Evolutionary conservation across 2,797 vertebrate species (phyloP).

Genomic region (Astyanax mexicanus): DNA sequence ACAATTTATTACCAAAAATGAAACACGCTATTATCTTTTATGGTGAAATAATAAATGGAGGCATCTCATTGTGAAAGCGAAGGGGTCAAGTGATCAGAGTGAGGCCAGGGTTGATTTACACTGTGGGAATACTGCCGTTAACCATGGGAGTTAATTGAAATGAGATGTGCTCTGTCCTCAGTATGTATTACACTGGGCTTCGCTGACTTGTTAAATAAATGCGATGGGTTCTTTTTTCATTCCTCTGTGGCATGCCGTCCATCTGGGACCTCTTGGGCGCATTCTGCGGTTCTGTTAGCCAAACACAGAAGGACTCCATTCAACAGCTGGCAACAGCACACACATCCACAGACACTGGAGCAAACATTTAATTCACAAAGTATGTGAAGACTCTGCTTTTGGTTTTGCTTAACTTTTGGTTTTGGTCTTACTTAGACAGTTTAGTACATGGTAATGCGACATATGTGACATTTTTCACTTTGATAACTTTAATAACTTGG

Average conservation of each 20-base stretch:
- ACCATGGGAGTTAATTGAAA: conserved; percentile 52
- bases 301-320: conserved; percentile 57
- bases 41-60: conserved; percentile 69
- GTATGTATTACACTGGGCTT: conserved; percentile 60
- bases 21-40: conserved; percentile 76
- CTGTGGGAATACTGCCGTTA: conserved; percentile 55
- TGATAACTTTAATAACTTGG: too few species aligned
- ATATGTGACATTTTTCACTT: conserved; percentile 25
- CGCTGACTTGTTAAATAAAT: conserved; percentile 69
- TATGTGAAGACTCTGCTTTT: conserved; percentile 46
- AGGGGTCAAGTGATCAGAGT: conserved; percentile 51
- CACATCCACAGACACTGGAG: conserved; percentile 41
- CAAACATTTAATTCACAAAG: conserved; percentile 55
- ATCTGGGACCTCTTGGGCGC: conserved; percentile 65
- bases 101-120: conserved; percentile 51
- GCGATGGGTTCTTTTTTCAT: conserved; percentile 66
- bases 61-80: conserved; percentile 40
- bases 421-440: conserved; percentile 33
- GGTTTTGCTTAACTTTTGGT: not conserved
- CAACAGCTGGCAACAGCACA: conserved; percentile 52
- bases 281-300: conserved; percentile 54
- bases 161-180: conserved; percentile 51
- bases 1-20: conserved; percentile 74
- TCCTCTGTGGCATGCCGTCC: conserved; percentile 65
- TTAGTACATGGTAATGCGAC: conserved; percentile 31